These are phyloP conservation scores for Candoia aspera DNA, from an alignment of 2,113 vertebrate genomes.

Conservation along the genomic window DNA sequence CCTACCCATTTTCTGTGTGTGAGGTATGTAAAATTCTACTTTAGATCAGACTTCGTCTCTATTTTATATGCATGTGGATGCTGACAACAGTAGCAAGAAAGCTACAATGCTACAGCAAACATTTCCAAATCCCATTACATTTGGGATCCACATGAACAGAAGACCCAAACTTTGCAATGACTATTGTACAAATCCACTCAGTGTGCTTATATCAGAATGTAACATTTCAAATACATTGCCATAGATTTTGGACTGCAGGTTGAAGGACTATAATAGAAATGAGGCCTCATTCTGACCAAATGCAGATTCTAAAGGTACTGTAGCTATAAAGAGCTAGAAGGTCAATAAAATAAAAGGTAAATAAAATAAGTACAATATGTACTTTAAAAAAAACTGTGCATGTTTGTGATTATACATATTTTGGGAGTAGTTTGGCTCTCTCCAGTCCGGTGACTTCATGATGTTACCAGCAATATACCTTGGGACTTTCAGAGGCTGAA, in stretches of 20 bases:
- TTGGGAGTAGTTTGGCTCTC: background rate
- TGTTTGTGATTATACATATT: background rate
- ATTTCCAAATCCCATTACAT: background rate
- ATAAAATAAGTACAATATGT: background rate
- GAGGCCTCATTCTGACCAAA: background rate
- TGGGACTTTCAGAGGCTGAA: background rate
- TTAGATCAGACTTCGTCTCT: background rate
- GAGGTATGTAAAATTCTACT: background rate
- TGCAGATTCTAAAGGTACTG: background rate
- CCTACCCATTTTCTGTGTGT: background rate
- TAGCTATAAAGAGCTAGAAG: background rate
- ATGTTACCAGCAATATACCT: background rate
- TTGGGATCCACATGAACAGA: background rate
- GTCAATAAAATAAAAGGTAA: background rate
- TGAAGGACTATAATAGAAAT: background rate
- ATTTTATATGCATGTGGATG: background rate
- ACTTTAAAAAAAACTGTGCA: background rate
- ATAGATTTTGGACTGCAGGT: background rate
- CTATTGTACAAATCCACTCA: background rate
- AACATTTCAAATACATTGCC: background rate
- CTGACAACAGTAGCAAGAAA: background rate
- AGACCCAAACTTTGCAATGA: background rate
- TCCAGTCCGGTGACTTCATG: background rate
- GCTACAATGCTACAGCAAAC: background rate
- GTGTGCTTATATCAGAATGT: background rate